Percentiles rank a stretch among this genome's conserved stretches.
Evolutionary conservation across 1,140 invertebrate species (phyloP).

Genomic region (Amphibalanus amphitrite): DNA sequence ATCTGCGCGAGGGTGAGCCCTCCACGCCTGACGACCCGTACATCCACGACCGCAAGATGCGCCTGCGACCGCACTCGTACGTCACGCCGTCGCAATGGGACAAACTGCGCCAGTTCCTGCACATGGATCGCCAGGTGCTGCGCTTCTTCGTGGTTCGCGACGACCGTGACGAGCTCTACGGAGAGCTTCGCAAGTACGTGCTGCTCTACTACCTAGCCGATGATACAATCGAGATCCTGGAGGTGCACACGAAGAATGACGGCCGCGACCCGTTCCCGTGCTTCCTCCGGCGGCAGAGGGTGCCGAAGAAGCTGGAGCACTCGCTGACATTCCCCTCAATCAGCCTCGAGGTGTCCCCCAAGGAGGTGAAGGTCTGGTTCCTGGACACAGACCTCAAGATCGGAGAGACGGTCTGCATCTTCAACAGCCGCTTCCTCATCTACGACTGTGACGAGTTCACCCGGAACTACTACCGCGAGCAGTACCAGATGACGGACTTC

Average conservation of each 20-base stretch:
- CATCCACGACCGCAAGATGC: slow-evolving; percentile 27
- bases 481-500: background rate
- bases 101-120: slow-evolving; percentile 47
- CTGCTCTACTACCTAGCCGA: slow-evolving; percentile 70
- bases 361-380: background rate
- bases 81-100: background rate
- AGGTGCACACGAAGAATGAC: slow-evolving; percentile 43
- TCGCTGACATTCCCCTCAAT: background rate
- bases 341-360: background rate
- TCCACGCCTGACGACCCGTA: slow-evolving; percentile 40
- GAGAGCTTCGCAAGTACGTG: slow-evolving; percentile 52
- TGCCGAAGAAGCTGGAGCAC: slow-evolving; percentile 45
- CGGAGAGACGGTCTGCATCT: background rate
- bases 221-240: slow-evolving; percentile 74
- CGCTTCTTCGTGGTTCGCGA: slow-evolving; percentile 83
- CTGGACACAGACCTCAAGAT: background rate
- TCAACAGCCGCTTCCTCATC: slow-evolving; percentile 6
- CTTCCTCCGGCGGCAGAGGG: slow-evolving; percentile 50
- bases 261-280: slow-evolving; percentile 47
- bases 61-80: slow-evolving; percentile 16
- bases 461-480: slow-evolving; percentile 55
- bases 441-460: slow-evolving; percentile 70
- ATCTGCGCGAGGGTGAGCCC: slow-evolving; percentile 40
- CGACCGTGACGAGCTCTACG: slow-evolving; percentile 40
- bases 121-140: slow-evolving; percentile 54